Percentiles rank a stretch among this genome's conserved stretches.
Evolutionary conservation across 2,888 invertebrate genomes (phyloP).

Genomic region (Cancer borealis): DNA sequence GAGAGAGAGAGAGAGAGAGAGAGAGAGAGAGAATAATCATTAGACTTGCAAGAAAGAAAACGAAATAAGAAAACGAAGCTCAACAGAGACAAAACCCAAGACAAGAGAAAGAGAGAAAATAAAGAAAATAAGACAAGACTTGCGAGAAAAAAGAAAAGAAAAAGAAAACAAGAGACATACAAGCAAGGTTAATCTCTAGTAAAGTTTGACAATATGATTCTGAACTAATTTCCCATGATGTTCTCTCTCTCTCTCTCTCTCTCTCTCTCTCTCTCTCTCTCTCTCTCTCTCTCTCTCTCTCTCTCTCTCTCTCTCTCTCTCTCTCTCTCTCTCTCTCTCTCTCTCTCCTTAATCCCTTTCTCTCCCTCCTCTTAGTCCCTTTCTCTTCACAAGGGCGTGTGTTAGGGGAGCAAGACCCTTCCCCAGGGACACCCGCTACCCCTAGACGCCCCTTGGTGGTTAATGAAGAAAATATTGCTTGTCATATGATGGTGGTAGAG

Average conservation of each 20-base stretch:
- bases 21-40: background rate
- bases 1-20: background rate
- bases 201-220: too few species aligned
- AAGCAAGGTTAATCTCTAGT: too few species aligned
- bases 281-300: background rate
- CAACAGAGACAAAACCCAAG: too few species aligned
- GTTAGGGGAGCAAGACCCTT: too few species aligned
- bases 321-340: background rate
- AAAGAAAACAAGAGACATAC: too few species aligned
- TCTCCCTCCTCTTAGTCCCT: background rate
- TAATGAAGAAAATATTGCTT: background rate
- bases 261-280: background rate
- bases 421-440: too few species aligned
- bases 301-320: background rate
- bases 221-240: background rate
- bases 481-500: background rate
- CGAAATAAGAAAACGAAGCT: background rate
- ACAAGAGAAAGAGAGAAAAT: too few species aligned
- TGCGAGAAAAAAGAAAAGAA: too few species aligned
- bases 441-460: background rate
- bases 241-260: conserved; percentile 12
- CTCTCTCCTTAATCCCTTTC: background rate
- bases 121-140: too few species aligned
- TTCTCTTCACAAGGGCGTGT: too few species aligned
- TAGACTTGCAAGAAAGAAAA: background rate